Evolutionary conservation across 2,797 vertebrate genomes (phyloP), one percentile per base, ranked within the genome.

Genomic region (Chelon labrosus): DNA sequence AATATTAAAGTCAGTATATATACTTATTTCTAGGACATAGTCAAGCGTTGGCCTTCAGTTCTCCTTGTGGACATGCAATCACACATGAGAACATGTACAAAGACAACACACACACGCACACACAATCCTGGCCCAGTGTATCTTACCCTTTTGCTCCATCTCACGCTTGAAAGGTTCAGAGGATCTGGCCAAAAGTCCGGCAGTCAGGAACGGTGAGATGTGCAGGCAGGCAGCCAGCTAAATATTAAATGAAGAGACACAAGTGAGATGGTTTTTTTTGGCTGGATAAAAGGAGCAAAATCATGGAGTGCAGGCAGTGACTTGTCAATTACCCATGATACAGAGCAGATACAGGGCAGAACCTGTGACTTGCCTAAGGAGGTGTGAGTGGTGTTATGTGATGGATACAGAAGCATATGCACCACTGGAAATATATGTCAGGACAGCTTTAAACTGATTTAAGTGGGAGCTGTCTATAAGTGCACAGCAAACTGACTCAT

Each of bases 181-280:
- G 65, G 52, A 71, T 90, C 56, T 54, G 80, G 70, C 73, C 51
- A 10, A 85, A 87, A 85, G 80, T 79, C 88, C 85, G 86, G 73
- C 71, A 77, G 80, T 82, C 73, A 76, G 75, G 41, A 76, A 70
- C 3, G 51, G 77, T 77, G 80, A 61, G 53, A 70, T 83, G 73
- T 69, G 62, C 64, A 0, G 70, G 74, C 74, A 51, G 63, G 22
- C 58, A 75, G 70, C 79, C 74, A 75, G 41, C 44, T 62, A 75
- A 72, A 87, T 81, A 78, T 76, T 74, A 85, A 84, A 85, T 70
- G 70, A 87, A 77, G 66, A 82, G 56, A 74, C 56, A 75, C 63
- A 81, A 82, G 57, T 66, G 70, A 75, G 73, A 78, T n/a, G n/a
- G n/a, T n/a, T n/a, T 80, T 70, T 58, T 73, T 82, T 54, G 65